phyloP scores from a whole-genome alignment of 2,797 vertebrate species.

The Peromyscus aztecus region DNA sequence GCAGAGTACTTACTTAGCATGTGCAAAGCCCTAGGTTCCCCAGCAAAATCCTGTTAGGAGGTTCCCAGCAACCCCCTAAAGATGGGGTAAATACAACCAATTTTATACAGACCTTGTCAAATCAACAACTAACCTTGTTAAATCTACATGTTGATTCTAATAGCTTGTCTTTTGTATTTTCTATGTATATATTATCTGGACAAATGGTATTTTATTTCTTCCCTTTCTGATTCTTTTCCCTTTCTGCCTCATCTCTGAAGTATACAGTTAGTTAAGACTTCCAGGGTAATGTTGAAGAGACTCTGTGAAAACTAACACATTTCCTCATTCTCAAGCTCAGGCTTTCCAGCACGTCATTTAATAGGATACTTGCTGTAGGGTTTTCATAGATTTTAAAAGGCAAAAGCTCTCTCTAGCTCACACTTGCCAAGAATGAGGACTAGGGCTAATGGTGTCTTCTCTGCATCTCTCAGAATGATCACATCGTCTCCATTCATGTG shows the following conservation, averaged over 20 bases:
- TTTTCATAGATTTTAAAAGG: background rate
- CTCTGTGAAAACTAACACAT: background rate
- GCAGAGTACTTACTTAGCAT: background rate
- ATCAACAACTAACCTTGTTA: background rate
- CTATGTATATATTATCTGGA: background rate
- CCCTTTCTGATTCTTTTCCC: background rate
- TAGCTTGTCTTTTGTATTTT: background rate
- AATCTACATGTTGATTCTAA: background rate
- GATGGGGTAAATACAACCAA: background rate
- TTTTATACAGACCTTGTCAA: background rate
- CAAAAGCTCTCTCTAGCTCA: background rate
- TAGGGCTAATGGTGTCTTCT: background rate
- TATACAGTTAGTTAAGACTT: background rate
- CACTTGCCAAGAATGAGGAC: background rate
- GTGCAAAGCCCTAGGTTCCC: background rate
- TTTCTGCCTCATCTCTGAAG: background rate
- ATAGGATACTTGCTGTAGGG: background rate
- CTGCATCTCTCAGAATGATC: background rate
- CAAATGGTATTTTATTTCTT: background rate
- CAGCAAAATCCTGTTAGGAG: too few relatives aligned
- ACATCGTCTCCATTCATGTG: background rate
- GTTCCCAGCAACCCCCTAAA: background rate
- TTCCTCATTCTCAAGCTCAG: background rate
- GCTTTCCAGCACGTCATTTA: too few relatives aligned
- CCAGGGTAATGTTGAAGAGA: background rate